phyloP scores from a whole-genome alignment of 1,140 invertebrate species.

The Portunus trituberculatus region DNA sequence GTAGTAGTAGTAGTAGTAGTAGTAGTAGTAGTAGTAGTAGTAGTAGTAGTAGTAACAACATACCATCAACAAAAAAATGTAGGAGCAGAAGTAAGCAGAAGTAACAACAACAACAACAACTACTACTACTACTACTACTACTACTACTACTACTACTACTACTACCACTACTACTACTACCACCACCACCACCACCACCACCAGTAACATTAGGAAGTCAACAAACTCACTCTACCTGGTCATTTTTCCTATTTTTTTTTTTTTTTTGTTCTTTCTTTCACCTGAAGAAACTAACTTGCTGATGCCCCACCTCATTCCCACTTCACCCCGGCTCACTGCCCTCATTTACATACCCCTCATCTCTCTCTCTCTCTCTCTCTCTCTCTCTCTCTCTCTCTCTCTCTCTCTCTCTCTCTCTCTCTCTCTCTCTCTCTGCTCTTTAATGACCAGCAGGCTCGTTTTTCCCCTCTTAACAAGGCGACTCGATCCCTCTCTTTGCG shows the following conservation, averaged over 20 bases:
- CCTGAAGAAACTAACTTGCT: background rate
- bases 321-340: background rate
- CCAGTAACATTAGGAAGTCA: background rate
- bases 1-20: no score
- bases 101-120: background rate
- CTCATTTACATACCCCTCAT: background rate
- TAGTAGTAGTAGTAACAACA: no score
- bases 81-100: no score
- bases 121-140: background rate
- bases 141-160: background rate
- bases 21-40: no score
- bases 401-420: conserved; percentile 20
- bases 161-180: background rate
- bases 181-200: background rate
- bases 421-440: background rate
- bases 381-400: conserved; percentile 20
- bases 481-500: no score
- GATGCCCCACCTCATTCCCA: background rate
- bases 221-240: background rate
- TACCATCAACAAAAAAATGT: background rate
- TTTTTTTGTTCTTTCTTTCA: background rate
- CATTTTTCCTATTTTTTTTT: background rate
- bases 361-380: conserved; percentile 12
- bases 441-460: no score
- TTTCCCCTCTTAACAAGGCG: no score